These are phyloP conservation scores for Aurelia coerulea DNA, from an alignment of 30 jellyfish, hydroid and myxozoan genomes.

Conservation along the genomic window DNA sequence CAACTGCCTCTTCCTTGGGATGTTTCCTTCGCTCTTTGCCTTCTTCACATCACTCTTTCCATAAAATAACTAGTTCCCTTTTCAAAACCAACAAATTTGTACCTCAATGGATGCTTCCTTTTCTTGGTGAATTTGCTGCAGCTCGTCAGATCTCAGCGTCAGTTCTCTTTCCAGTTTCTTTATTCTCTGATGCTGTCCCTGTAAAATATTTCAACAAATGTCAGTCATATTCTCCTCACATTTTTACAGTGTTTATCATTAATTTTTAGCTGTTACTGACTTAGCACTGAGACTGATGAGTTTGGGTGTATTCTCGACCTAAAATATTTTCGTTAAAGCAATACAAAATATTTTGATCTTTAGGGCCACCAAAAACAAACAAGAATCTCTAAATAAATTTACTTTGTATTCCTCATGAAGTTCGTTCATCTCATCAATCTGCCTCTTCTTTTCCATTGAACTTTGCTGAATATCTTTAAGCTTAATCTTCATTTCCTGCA, in stretches of 20 bases:
- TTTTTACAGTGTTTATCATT: no score
- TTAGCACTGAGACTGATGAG: no score
- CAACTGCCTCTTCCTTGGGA: no score
- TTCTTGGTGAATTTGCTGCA: slow-evolving; percentile 20
- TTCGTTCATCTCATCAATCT: slow-evolving; percentile 41
- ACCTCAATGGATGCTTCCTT: slow-evolving; percentile 49
- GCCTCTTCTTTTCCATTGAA: slow-evolving; percentile 11
- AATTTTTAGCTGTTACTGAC: no score
- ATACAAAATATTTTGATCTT: no score
- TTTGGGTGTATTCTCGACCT: no score
- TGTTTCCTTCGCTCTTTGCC: no score
- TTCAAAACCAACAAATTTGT: not conserved
- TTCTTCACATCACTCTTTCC: no score
- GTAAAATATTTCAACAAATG: not conserved
- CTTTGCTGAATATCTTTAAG: slow-evolving; percentile 27
- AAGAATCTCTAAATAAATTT: not conserved
- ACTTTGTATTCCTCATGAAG: slow-evolving; percentile 58
- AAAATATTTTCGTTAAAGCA: no score
- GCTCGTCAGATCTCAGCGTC: slow-evolving; percentile 32
- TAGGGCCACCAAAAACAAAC: no score
- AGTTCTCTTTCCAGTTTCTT: slow-evolving; percentile 46
- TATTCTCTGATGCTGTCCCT: slow-evolving; percentile 45
- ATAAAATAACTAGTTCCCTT: no score
- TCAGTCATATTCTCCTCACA: no score
- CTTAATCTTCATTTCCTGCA: not conserved